Evolutionary conservation across 2,113 vertebrate species (phyloP).

Genomic region (Siphamia tubifer): DNA sequence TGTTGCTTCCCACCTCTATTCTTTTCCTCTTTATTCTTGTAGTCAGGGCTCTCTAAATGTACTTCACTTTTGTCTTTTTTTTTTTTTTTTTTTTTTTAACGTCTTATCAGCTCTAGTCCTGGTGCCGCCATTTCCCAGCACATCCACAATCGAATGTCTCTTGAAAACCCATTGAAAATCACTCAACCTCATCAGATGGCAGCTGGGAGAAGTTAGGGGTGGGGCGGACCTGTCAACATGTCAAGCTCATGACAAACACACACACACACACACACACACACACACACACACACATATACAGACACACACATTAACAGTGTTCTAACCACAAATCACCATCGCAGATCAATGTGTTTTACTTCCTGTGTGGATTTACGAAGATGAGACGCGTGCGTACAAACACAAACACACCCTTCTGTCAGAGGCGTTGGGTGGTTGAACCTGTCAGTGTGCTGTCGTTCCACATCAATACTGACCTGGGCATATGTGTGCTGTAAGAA

Average conservation of each 20-base stretch:
- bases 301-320: constrained; percentile 3
- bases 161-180: constrained; percentile 71
- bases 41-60: constrained; percentile 10
- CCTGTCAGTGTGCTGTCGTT: constrained; percentile 14
- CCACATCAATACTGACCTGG: constrained; percentile 50
- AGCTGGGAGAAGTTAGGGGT: constrained; percentile 70
- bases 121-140: constrained; percentile 47
- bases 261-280: too few relatives aligned
- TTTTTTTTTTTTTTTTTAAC: constrained; percentile 16
- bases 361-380: neutral
- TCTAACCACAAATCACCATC: constrained; percentile 22
- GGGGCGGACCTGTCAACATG: constrained; percentile 75
- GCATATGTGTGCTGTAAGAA: neutral
- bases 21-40: neutral
- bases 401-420: neutral
- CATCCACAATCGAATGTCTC: constrained; percentile 28
- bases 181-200: constrained; percentile 74
- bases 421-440: neutral
- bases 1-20: too few relatives aligned
- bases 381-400: neutral
- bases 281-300: neutral
- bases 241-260: constrained; percentile 66
- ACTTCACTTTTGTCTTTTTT: constrained; percentile 31
- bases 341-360: constrained; percentile 21
- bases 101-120: constrained; percentile 31